phyloP scores from a whole-genome alignment of 2,113 vertebrate genomes.

The Odocoileus virginianus region DNA sequence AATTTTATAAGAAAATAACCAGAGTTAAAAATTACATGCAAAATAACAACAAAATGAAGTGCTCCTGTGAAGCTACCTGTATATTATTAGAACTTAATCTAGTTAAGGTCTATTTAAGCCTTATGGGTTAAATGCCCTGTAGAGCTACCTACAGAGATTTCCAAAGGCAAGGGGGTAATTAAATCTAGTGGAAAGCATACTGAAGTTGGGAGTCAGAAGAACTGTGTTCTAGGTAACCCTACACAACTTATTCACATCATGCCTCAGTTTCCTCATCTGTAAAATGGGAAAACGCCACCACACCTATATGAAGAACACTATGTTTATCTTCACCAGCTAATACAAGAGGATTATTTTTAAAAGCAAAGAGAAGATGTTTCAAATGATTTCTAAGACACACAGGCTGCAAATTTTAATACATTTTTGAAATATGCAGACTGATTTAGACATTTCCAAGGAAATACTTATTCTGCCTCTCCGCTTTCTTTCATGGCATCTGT shows the following conservation, averaged over 20 bases:
- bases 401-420: slow-evolving; percentile 59
- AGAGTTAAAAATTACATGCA: background rate
- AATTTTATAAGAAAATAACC: background rate
- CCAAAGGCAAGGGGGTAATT: background rate
- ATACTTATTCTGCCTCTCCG: slow-evolving; percentile 55
- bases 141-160: background rate
- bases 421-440: slow-evolving; percentile 63
- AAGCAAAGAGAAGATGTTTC: slow-evolving; percentile 41
- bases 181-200: background rate
- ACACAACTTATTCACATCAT: background rate
- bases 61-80: background rate
- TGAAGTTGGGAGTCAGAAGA: background rate
- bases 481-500: slow-evolving; percentile 64
- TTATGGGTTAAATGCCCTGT: background rate
- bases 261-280: background rate
- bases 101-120: background rate
- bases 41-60: background rate
- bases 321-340: background rate
- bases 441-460: slow-evolving; percentile 68
- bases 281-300: slow-evolving; percentile 3
- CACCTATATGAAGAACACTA: background rate
- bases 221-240: background rate
- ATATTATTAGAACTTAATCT: background rate
- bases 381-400: slow-evolving; percentile 52
- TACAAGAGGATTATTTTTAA: background rate